Evolutionary conservation across 2,113 vertebrate species (phyloP).

Genomic region (Chlamydotis undulata): DNA sequence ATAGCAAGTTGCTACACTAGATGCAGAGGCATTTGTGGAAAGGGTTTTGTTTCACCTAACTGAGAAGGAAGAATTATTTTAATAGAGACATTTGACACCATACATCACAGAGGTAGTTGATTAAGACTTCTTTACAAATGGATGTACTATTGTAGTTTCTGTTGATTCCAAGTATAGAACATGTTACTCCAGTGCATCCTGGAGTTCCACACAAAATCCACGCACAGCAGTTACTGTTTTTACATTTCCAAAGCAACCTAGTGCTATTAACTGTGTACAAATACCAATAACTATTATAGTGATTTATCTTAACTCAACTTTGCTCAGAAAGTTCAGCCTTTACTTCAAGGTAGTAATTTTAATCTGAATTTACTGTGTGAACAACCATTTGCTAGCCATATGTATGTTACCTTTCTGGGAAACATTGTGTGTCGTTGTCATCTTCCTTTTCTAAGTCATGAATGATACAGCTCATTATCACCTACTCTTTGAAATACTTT

Average conservation of each 20-base stretch:
- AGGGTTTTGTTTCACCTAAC: background rate
- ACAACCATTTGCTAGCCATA: background rate
- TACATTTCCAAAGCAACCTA: background rate
- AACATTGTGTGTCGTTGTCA: background rate
- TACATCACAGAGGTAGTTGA: background rate
- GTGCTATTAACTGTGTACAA: background rate
- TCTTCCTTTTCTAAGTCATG: background rate
- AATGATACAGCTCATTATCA: background rate
- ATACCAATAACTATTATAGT: background rate
- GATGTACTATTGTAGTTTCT: background rate
- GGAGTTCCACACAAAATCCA: background rate
- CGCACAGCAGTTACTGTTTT: background rate
- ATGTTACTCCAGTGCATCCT: background rate
- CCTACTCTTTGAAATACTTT: background rate
- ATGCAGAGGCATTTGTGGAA: background rate
- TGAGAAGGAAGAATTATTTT: background rate
- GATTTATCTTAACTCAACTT: background rate
- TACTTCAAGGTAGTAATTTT: background rate
- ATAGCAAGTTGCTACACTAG: background rate
- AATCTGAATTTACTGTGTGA: background rate
- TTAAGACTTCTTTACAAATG: background rate
- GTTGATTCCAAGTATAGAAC: background rate
- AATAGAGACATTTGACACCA: background rate
- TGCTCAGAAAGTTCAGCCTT: background rate
- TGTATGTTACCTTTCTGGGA: background rate